A percentile compares a stretch with the other conserved stretches of the same genome.
These are phyloP conservation scores for Ibidorhyncha struthersii DNA, from an alignment of 2,113 vertebrate species.

Conservation along the genomic window DNA sequence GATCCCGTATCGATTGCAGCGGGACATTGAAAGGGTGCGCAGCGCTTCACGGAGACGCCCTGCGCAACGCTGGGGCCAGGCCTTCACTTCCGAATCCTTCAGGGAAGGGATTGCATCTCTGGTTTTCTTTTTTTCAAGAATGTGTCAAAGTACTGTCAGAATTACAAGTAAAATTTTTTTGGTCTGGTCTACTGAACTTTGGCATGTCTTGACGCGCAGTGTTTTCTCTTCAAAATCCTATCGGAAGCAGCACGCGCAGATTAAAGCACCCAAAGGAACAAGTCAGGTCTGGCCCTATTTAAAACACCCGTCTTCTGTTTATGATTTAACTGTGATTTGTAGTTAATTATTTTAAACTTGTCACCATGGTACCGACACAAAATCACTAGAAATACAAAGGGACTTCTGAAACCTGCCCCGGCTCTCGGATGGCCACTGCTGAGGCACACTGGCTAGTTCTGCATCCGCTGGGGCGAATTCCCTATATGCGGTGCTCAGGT, in stretches of 20 bases:
- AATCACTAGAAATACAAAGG: neutral
- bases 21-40: neutral
- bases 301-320: neutral
- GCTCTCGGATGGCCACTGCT: accelerated
- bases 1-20: accelerated
- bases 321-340: neutral
- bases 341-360: neutral
- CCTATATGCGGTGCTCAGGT: neutral
- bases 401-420: neutral
- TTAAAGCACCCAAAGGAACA: neutral
- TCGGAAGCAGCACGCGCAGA: neutral
- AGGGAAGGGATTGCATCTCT: neutral
- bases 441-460: neutral
- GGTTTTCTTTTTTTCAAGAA: neutral
- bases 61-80: accelerated
- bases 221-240: neutral
- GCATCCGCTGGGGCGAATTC: neutral
- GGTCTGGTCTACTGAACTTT: neutral
- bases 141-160: neutral
- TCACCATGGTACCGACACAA: neutral
- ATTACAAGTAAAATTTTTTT: neutral
- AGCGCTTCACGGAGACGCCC: neutral
- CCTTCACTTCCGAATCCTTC: neutral
- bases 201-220: neutral
- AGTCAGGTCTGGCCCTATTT: neutral